Percentiles rank a stretch among this genome's conserved stretches.
Conservation (phyloP, 2,888 invertebrate species). For the Patella ulyssiponensis region DNA sequence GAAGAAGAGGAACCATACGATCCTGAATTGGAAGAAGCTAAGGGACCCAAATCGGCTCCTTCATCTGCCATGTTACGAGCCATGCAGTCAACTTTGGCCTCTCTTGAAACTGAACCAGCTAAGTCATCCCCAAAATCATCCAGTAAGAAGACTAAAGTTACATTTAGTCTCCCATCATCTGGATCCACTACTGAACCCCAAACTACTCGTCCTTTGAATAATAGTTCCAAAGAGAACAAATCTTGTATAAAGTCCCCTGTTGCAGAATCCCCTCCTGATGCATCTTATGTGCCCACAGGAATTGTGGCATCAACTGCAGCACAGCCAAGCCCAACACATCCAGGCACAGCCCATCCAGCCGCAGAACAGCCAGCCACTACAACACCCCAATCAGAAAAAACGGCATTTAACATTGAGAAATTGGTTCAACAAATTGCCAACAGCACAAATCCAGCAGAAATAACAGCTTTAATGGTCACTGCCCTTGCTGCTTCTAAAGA, state of each 20-base stretch:
- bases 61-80: constrained; percentile 4
- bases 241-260: background rate
- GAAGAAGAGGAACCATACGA: constrained; percentile 17
- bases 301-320: constrained; percentile 1
- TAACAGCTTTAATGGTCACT: constrained; percentile 68
- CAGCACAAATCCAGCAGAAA: constrained; percentile 71
- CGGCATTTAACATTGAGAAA: constrained; percentile 38
- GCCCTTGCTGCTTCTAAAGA: constrained; percentile 69
- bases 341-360: background rate
- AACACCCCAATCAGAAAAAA: background rate
- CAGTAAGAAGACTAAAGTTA: background rate
- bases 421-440: constrained; percentile 67
- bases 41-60: constrained; percentile 32
- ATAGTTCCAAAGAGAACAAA: background rate
- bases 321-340: background rate
- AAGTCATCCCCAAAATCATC: background rate
- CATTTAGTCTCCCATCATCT: background rate
- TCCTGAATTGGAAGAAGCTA: background rate
- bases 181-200: background rate
- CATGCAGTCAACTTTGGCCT: background rate
- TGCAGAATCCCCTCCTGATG: background rate
- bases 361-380: background rate
- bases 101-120: background rate
- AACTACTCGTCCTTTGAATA: background rate
- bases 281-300: background rate